Evolutionary conservation across 2,113 vertebrate species (phyloP).

Genomic region (Cryptomyrus ogoouensis): DNA sequence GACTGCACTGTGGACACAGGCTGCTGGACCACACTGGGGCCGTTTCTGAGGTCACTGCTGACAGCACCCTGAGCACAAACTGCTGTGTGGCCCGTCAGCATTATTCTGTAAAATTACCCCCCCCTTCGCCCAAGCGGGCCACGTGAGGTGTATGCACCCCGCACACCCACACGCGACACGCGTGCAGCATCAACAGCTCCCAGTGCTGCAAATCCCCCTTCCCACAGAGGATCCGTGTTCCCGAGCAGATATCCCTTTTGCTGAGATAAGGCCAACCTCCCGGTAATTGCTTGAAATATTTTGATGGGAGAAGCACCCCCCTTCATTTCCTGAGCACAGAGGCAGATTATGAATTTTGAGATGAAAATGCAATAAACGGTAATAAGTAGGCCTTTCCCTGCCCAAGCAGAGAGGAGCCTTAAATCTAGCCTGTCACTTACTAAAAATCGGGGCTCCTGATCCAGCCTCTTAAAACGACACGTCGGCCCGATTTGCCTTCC

Average conservation of each 20-base stretch:
- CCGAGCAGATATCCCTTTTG: constrained; percentile 14
- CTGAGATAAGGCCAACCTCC: background rate
- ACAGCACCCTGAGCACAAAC: background rate
- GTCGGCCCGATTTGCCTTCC: background rate
- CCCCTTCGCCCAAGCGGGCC: background rate
- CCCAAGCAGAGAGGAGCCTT: background rate
- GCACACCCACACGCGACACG: background rate
- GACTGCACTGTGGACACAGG: background rate
- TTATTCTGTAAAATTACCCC: background rate
- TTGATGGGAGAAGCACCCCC: background rate
- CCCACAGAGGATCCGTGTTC: background rate
- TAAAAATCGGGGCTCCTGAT: background rate
- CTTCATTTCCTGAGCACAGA: constrained; percentile 4
- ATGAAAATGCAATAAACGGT: constrained; percentile 8
- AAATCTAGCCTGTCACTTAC: constrained; percentile 6
- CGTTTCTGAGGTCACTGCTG: background rate
- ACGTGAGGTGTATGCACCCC: background rate
- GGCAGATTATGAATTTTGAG: constrained; percentile 22
- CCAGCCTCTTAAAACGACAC: constrained; percentile 2
- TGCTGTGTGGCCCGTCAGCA: background rate
- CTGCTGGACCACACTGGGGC: background rate
- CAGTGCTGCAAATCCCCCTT: background rate
- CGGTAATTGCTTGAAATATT: constrained; percentile 21
- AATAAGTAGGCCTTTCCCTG: background rate
- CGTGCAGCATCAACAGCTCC: background rate